Evolutionary conservation across 2,888 invertebrate species (phyloP).

Genomic region (Acleris holmiana): DNA sequence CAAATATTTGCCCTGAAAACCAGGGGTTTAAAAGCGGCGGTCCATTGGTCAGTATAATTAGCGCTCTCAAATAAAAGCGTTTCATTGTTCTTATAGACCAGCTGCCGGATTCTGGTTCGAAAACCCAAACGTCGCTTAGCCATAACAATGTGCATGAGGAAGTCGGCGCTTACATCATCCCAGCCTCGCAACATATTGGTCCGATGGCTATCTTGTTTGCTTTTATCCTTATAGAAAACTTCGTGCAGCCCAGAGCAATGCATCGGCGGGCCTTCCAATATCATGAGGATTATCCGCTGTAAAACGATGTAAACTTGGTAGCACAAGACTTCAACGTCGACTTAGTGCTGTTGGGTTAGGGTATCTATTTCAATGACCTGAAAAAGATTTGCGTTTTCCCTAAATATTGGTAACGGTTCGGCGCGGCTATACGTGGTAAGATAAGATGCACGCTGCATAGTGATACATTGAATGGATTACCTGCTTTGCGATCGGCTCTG

Average conservation of each 20-base stretch:
- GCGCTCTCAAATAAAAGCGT: conserved; percentile 55
- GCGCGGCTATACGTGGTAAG: conserved; percentile 74
- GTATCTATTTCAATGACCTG: conserved; percentile 53
- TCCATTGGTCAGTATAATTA: conserved; percentile 56
- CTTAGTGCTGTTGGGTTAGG: conserved; percentile 50
- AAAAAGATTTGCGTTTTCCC: conserved; percentile 77
- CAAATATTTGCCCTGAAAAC: conserved; percentile 62
- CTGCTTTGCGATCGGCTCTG: conserved; percentile 63
- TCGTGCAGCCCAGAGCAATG: conserved; percentile 81
- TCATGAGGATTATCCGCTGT: conserved; percentile 77
- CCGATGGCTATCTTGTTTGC: conserved; percentile 82
- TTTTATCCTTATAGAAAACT: conserved; percentile 84
- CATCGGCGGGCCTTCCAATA: conserved; percentile 81
- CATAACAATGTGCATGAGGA: conserved; percentile 39
- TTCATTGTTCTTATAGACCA: conserved; percentile 54
- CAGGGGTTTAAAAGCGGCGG: conserved; percentile 58
- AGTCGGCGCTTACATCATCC: conserved; percentile 46
- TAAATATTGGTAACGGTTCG: conserved; percentile 83
- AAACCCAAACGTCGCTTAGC: conserved; percentile 49
- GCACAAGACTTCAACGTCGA: conserved; percentile 50
- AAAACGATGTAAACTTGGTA: conserved; percentile 71
- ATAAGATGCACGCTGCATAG: conserved; percentile 73
- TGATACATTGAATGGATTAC: conserved; percentile 81
- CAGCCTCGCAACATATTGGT: conserved; percentile 66
- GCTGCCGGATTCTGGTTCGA: conserved; percentile 48